A percentile compares a stretch with the other conserved stretches of the same genome.
These are phyloP conservation scores for Saguinus imperator DNA, from an alignment of 2,113 vertebrate species.

Conservation along the genomic window DNA sequence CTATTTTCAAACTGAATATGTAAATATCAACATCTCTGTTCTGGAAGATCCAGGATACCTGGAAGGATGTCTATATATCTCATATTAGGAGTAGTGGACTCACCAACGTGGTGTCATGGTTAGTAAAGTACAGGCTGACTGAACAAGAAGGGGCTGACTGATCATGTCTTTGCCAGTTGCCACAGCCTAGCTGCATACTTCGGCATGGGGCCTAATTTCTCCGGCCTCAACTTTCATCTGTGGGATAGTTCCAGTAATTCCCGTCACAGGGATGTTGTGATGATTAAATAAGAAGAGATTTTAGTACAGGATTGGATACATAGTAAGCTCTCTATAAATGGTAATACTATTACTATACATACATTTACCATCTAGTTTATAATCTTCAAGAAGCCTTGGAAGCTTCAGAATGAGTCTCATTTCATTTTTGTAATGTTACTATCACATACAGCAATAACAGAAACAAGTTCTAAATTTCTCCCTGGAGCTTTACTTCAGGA, in stretches of 20 bases:
- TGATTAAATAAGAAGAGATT: not conserved
- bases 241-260: not conserved
- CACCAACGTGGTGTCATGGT: not conserved
- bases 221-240: not conserved
- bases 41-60: not conserved
- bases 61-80: not conserved
- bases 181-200: not conserved
- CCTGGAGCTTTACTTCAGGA: not conserved
- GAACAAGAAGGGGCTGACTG: not conserved
- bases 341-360: not conserved
- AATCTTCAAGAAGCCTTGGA: not conserved
- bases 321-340: not conserved
- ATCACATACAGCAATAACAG: no score
- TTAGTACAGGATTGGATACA: not conserved
- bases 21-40: not conserved
- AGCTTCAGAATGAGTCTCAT: not conserved
- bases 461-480: not conserved
- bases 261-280: not conserved
- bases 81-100: not conserved
- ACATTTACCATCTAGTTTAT: not conserved
- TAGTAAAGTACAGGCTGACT: not conserved
- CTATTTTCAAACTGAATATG: not conserved
- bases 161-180: not conserved
- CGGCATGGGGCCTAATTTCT: not conserved
- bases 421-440: not conserved